A percentile compares a stretch with the other conserved stretches of the same genome.
These are phyloP conservation scores for Parnassius orleans DNA, from an alignment of 2,888 invertebrate species.

Conservation along the genomic window DNA sequence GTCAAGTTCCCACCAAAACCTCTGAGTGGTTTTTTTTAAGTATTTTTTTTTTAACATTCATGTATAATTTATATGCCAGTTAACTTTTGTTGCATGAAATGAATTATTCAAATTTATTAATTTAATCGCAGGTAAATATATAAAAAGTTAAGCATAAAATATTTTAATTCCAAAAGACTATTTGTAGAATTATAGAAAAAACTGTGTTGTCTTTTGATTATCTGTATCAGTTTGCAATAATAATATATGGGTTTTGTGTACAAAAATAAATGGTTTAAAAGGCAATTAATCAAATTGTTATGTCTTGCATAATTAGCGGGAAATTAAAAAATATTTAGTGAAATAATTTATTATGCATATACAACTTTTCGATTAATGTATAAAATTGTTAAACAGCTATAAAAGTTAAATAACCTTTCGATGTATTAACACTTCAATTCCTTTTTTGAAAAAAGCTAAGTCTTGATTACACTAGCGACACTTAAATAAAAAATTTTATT, in stretches of 20 bases:
- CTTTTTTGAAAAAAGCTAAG: slow-evolving; percentile 16
- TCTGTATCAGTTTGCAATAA: slow-evolving; percentile 24
- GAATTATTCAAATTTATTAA: too few species aligned
- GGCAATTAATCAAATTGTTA: slow-evolving; percentile 3
- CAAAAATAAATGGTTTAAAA: slow-evolving; percentile 19
- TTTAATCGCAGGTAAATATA: too few species aligned
- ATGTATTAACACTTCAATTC: slow-evolving; percentile 29
- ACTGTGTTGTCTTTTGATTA: background rate
- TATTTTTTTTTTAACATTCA: too few species aligned
- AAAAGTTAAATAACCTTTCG: slow-evolving; percentile 23
- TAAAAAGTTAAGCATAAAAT: background rate
- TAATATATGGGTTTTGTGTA: slow-evolving; percentile 9
- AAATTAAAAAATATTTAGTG: slow-evolving; percentile 16
- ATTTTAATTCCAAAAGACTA: background rate
- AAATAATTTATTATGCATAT: slow-evolving; percentile 12
- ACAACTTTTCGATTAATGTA: slow-evolving; percentile 12
- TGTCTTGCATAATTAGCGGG: slow-evolving; percentile 4
- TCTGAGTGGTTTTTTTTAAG: too few species aligned
- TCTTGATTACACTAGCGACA: slow-evolving; percentile 3
- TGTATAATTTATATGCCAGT: too few species aligned
- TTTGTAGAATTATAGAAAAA: background rate
- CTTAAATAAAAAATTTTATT: slow-evolving; percentile 3
- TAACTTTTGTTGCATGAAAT: too few species aligned
- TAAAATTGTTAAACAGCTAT: slow-evolving; percentile 21
- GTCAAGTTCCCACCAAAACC: too few species aligned